Percentiles rank a stretch among this genome's conserved stretches.
Conservation (phyloP, 2,797 vertebrate genomes). For the Steatocranus sp. region DNA sequence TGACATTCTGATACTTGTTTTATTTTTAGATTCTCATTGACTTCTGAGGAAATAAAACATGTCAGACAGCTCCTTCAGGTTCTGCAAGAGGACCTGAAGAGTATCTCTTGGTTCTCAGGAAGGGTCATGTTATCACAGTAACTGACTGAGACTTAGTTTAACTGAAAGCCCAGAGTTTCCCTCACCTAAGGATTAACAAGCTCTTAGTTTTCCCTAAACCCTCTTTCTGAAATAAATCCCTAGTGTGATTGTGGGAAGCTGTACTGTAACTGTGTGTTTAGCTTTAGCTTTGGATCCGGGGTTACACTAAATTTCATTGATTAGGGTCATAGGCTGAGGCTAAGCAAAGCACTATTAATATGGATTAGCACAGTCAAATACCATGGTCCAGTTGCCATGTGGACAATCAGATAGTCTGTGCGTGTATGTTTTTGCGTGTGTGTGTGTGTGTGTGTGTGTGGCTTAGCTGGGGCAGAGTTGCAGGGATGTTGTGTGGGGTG, state of each 20-base stretch:
- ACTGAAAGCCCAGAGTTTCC: not conserved
- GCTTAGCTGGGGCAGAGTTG: conserved; percentile 28
- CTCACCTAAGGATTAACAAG: not conserved
- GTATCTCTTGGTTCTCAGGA: not conserved
- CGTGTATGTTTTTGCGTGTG: not conserved
- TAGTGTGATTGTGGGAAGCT: not conserved
- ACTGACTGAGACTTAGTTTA: not conserved
- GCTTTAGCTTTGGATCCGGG: not conserved
- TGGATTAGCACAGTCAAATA: conserved; percentile 46
- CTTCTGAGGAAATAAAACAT: not conserved
- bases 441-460: not conserved
- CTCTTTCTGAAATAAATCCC: not conserved
- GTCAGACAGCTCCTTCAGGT: not conserved
- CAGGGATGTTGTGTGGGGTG: conserved; percentile 56
- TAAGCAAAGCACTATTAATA: conserved; percentile 40
- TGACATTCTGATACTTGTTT: not conserved
- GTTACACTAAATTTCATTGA: conserved; percentile 31
- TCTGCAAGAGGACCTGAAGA: not conserved
- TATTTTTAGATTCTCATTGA: not conserved
- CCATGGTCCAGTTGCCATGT: conserved; percentile 17
- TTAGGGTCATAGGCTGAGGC: conserved; percentile 17
- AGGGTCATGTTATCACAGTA: not conserved
- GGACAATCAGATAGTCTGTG: conserved; percentile 27
- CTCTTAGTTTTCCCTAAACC: not conserved
- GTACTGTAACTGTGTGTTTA: conserved; percentile 9